Base-by-base conservation (phyloP, 2,888 invertebrate species). In the Cosmopolites sordidus region DNA sequence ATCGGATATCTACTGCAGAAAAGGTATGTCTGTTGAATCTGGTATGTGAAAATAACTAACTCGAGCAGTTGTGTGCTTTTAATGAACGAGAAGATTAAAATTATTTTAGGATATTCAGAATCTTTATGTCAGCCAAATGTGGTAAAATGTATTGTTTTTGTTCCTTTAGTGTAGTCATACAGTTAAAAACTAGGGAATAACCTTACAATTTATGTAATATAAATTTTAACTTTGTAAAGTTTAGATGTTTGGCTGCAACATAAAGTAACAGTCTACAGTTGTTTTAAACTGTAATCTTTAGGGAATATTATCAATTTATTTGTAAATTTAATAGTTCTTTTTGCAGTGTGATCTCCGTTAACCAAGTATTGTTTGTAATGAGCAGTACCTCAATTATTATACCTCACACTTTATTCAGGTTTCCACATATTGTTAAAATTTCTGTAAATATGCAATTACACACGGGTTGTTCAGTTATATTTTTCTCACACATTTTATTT, bases 401-500 rank as follows among this genome's bases (percentile, higher is more conserved):
- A 58, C 58, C 58, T 58, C 58, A 58, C 52, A 52, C 43, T 39
- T 42, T 43, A 51, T 58, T 58, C 55, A 58, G 58, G 55, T 54
- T 59, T 55, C 56, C 56, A 60, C 54, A 55, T 48, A 54, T 50
- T 61, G 63, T 63, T 63, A 48, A 62, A 60, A 61, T 59, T 58
- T 63, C 58, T 60, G 55, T 61, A 62, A 40, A 59, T 60, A 60
- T 43, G 45, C 44, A 54, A 37, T 48, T 40, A 51, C 42, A 58
- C 56, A 64, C 59, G 56, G 62, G 61, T 64, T 63, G 62, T 63
- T 63, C 62, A 58, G 48, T 58, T 61, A 47, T 57, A 57, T 57
- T 43, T 56, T 56, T 51, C 40, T 45, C 56, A 56, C 45, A 56
- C 33, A 16, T 53, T 56, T 56, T 56, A 52, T 56, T 52, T 56